Conservation (phyloP, 1,140 invertebrate species). For the Polypedilum vanderplanki region DNA sequence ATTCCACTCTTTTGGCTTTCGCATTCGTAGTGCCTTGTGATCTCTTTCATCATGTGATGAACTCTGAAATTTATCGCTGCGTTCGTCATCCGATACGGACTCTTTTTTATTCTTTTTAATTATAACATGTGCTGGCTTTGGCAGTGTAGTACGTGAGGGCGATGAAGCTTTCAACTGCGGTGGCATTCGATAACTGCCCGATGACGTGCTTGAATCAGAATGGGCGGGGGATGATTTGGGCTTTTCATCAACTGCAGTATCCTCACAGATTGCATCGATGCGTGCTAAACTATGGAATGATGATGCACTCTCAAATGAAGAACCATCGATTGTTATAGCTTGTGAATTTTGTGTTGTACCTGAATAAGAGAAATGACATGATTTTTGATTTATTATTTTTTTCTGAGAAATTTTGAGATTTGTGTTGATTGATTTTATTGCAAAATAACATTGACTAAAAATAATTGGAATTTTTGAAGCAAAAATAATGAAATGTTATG, state of each 20-base stretch:
- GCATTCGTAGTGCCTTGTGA: constrained; percentile 34
- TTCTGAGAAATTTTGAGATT: no score
- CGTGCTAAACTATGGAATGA: constrained; percentile 67
- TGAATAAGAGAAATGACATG: constrained; percentile 28
- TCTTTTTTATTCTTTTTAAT: constrained; percentile 39
- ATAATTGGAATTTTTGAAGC: no score
- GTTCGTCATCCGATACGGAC: constrained; percentile 58
- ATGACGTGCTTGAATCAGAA: constrained; percentile 57
- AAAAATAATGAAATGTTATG: no score
- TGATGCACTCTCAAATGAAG: constrained; percentile 73
- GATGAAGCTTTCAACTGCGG: constrained; percentile 35
- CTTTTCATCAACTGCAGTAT: constrained; percentile 40
- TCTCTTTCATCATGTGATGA: constrained; percentile 60
- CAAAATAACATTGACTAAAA: no score
- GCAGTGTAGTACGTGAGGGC: constrained; percentile 40
- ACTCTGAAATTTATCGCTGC: constrained; percentile 59
- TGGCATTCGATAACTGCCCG: constrained; percentile 55
- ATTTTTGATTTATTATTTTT: no score
- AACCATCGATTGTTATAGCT: constrained; percentile 57
- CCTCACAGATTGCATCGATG: constrained; percentile 55
- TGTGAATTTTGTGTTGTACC: constrained; percentile 47
- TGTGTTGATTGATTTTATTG: no score
- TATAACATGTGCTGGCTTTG: constrained; percentile 35
- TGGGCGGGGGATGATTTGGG: constrained; percentile 41
- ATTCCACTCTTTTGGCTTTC: constrained; percentile 35